These are phyloP conservation scores for Dreissena rostriformis DNA, from an alignment of 1,140 invertebrate genomes.

Conservation along the genomic window DNA sequence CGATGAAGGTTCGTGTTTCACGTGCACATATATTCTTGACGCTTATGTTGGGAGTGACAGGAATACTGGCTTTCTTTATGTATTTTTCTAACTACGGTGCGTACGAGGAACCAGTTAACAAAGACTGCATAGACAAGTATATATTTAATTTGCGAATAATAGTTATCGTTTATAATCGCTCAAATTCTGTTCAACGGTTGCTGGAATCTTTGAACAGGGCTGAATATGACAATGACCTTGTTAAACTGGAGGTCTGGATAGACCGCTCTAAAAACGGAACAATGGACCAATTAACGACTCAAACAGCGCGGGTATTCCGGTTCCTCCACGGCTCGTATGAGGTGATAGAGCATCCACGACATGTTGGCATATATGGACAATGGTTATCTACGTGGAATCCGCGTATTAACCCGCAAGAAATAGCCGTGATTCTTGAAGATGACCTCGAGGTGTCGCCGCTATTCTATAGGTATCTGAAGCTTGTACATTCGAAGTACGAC, in stretches of 20 bases:
- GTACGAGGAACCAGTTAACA: too few relatives aligned
- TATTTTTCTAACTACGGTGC: too few relatives aligned
- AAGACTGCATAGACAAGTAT: too few relatives aligned
- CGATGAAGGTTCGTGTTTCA: too few relatives aligned
- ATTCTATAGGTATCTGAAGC: constrained; percentile 67
- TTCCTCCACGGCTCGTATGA: constrained; percentile 6
- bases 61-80: too few relatives aligned
- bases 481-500: constrained; percentile 68
- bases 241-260: constrained; percentile 1
- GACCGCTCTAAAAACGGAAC: constrained; percentile 18
- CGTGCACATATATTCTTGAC: too few relatives aligned
- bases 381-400: constrained; percentile 63
- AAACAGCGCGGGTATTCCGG: neutral
- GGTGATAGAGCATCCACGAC: neutral
- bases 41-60: too few relatives aligned
- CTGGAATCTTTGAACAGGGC: constrained; percentile 57
- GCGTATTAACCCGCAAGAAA: constrained; percentile 58
- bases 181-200: constrained; percentile 49
- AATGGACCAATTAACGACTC: neutral
- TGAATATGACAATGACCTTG: constrained; percentile 37
- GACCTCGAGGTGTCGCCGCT: constrained; percentile 69
- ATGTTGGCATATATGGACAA: neutral
- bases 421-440: constrained; percentile 73
- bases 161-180: constrained; percentile 55
- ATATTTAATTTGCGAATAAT: constrained; percentile 47